Conservation (phyloP, 2,888 invertebrate species). For the Eristalinus aeneus region DNA sequence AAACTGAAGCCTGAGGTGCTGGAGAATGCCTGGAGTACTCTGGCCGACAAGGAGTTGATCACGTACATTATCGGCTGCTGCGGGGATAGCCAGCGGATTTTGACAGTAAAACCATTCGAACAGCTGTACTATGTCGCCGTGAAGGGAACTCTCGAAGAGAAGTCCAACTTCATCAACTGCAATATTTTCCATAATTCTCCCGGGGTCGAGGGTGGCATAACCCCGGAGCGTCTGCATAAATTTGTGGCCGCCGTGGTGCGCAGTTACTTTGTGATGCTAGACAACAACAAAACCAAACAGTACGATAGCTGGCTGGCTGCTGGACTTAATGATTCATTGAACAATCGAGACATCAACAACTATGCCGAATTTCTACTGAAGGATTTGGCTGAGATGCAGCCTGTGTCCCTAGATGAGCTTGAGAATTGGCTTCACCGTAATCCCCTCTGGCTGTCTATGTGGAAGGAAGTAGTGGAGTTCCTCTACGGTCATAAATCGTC, state of each 20-base stretch:
- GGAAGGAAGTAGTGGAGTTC: constrained; percentile 44
- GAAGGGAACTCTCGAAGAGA: constrained; percentile 45
- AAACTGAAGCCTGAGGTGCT: constrained; percentile 30
- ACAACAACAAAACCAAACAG: constrained; percentile 45
- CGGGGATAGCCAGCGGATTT: neutral
- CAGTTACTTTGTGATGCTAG: constrained; percentile 48
- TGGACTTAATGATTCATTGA: constrained; percentile 7
- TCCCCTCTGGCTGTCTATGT: constrained; percentile 50
- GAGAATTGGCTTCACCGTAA: constrained; percentile 59
- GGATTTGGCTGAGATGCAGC: constrained; percentile 35
- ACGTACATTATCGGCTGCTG: constrained; percentile 22
- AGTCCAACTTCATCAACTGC: constrained; percentile 47
- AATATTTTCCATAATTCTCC: constrained; percentile 44
- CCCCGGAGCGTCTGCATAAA: constrained; percentile 10
- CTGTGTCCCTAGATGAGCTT: constrained; percentile 46
- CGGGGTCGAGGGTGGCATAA: constrained; percentile 49
- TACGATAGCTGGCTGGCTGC: constrained; percentile 43
- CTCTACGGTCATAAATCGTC: neutral
- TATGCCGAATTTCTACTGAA: constrained; percentile 37
- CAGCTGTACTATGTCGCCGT: constrained; percentile 50
- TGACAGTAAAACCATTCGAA: constrained; percentile 37
- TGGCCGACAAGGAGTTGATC: constrained; percentile 39
- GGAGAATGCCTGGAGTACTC: constrained; percentile 7
- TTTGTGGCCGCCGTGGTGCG: constrained; percentile 47
- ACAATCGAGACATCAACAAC: constrained; percentile 41